Evolutionary conservation across 2,113 vertebrate species (phyloP).

Genomic region (Anser brachyrhynchus): DNA sequence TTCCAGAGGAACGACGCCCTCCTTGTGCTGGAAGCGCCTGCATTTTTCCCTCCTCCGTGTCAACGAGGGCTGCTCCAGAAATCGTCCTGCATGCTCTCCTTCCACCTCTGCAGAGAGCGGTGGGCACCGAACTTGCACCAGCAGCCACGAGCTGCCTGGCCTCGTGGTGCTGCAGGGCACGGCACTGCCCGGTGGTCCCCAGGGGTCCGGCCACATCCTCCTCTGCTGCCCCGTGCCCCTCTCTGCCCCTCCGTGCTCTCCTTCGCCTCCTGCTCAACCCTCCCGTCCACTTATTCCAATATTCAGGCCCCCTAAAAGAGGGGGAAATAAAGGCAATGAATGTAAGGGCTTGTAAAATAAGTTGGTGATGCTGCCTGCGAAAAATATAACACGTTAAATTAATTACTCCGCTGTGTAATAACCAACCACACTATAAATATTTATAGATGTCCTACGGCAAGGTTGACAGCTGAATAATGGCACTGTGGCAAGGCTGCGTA

Average conservation of each 20-base stretch:
- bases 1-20: neutral
- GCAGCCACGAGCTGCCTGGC: neutral
- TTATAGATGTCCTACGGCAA: neutral
- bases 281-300: neutral
- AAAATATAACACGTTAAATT: neutral
- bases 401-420: neutral
- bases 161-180: fast-evolving
- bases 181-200: neutral
- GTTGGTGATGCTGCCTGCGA: neutral
- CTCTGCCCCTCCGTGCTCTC: neutral
- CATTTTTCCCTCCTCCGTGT: neutral
- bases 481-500: neutral
- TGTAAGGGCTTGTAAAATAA: neutral
- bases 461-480: neutral
- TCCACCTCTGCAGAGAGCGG: neutral
- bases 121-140: neutral
- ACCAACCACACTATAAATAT: neutral
- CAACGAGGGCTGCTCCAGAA: neutral
- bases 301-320: neutral
- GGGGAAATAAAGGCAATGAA: neutral
- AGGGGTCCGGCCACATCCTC: neutral
- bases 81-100: fast-evolving
- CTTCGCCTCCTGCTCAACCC: neutral
- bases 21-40: neutral
- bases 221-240: neutral